Conservation (phyloP, 92 coral and sea anemone species). For the Actinernus sp. region DNA sequence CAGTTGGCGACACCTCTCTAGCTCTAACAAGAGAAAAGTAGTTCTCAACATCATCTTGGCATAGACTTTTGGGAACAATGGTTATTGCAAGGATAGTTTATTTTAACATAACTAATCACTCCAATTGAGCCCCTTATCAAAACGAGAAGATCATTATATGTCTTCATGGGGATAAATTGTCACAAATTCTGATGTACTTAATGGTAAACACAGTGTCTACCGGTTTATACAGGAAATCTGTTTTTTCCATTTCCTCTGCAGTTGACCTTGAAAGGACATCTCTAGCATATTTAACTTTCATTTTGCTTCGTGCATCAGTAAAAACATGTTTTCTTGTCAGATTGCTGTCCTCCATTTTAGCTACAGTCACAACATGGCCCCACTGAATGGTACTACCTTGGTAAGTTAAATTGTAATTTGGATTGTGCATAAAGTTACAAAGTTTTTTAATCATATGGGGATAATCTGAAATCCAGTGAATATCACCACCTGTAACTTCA, state of each 20-base stretch:
- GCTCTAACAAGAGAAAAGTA: constrained; percentile 20
- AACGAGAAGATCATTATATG: constrained; percentile 11
- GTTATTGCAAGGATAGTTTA: constrained; percentile 4
- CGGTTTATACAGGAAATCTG: background rate
- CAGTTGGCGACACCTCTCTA: constrained; percentile 17
- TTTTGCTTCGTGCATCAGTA: constrained; percentile 3
- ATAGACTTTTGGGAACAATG: constrained; percentile 10
- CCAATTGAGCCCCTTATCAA: constrained; percentile 15
- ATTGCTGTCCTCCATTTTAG: background rate
- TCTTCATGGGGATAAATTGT: constrained; percentile 20
- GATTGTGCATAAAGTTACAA: constrained; percentile 10
- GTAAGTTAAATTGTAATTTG: background rate
- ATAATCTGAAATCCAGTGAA: constrained; percentile 16
- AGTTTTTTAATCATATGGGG: constrained; percentile 26
- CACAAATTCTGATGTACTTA: constrained; percentile 5
- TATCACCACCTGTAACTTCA: constrained; percentile 11
- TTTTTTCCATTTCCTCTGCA: constrained; percentile 3
- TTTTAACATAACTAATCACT: background rate
- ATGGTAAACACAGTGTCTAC: constrained; percentile 5
- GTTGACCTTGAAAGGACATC: constrained; percentile 12
- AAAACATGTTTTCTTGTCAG: constrained; percentile 10
- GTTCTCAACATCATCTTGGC: constrained; percentile 33
- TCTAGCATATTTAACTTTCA: constrained; percentile 35
- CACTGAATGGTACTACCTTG: background rate
- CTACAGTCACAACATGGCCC: constrained; percentile 7